A percentile compares a stretch with the other conserved stretches of the same genome.
These are phyloP conservation scores for Sylvilagus floridanus DNA, from an alignment of 2,797 vertebrate genomes.

Conservation along the genomic window DNA sequence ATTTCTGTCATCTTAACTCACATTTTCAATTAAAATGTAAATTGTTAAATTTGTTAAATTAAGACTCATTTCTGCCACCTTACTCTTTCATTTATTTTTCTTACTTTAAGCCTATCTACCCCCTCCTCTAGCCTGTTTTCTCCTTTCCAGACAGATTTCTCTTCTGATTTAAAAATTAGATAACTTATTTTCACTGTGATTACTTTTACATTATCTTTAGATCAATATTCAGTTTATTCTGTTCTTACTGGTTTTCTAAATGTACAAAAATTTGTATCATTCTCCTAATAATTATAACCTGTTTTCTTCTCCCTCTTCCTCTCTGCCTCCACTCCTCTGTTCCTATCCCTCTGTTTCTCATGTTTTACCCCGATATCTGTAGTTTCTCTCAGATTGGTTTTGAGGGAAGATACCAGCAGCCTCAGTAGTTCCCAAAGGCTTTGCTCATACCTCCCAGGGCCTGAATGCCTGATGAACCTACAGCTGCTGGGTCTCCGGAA, in stretches of 20 bases:
- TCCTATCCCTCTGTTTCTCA: not conserved
- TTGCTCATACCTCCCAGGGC: not conserved
- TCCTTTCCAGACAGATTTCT: not conserved
- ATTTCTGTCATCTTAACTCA: conserved; percentile 27
- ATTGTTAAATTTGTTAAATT: not conserved
- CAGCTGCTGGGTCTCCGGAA: not conserved
- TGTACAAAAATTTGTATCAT: not conserved
- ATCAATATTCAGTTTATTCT: not conserved
- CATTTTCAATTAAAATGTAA: conserved; percentile 35
- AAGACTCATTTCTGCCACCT: not conserved
- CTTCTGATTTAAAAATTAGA: not conserved
- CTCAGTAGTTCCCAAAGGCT: no score
- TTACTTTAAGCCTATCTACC: not conserved
- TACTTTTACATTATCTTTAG: not conserved
- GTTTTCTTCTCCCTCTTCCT: no score
- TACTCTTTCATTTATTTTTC: conserved; percentile 14
- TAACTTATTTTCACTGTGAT: not conserved
- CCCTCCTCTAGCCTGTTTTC: not conserved
- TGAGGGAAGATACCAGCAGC: not conserved
- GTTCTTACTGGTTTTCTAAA: not conserved
- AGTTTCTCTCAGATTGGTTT: not conserved
- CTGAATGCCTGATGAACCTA: not conserved
- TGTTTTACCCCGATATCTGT: not conserved
- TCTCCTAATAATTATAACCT: not conserved
- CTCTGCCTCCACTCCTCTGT: not conserved